These are phyloP conservation scores for Panonychus citri DNA, from an alignment of 1,140 invertebrate genomes.

Conservation along the genomic window DNA sequence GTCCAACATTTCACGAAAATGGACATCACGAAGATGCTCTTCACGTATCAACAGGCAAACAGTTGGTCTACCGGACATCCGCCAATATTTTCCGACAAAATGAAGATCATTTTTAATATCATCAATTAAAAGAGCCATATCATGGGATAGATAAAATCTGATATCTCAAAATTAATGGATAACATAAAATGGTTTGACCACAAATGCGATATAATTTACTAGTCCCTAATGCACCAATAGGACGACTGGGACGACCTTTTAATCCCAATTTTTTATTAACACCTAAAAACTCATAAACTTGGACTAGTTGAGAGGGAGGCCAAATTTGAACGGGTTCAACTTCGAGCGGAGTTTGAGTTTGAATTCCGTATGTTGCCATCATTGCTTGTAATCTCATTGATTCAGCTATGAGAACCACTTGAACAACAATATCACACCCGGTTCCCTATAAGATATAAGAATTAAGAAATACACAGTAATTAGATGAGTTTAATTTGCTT, in stretches of 20 bases:
- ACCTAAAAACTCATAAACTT: conserved; percentile 72
- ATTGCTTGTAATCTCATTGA: conserved; percentile 86
- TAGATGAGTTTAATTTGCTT: neutral
- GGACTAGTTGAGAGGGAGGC: conserved; percentile 80
- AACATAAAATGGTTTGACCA: conserved; percentile 88
- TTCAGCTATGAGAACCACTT: conserved; percentile 93
- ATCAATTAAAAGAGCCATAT: conserved; percentile 89
- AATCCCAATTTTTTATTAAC: conserved; percentile 70
- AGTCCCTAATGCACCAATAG: conserved; percentile 84
- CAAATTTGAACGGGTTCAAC: conserved; percentile 93
- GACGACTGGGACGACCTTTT: conserved; percentile 63
- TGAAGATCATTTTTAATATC: conserved; percentile 95
- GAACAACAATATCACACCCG: conserved; percentile 83
- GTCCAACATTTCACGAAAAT: conserved; percentile 90
- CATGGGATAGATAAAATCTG: conserved; percentile 89
- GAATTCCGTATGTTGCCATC: conserved; percentile 97
- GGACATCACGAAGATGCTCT: conserved; percentile 85
- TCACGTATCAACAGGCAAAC: conserved; percentile 85
- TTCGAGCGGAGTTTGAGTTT: conserved; percentile 84
- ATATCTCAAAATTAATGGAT: conserved; percentile 89
- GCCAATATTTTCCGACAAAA: conserved; percentile 87
- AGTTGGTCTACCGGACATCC: conserved; percentile 82
- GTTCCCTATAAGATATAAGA: conserved; percentile 40
- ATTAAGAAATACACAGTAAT: neutral
- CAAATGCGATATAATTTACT: conserved; percentile 86